Evolutionary conservation across 2,888 invertebrate genomes (phyloP), one percentile per base, ranked within the genome.

Genomic region (Standfussiana lucernea): DNA sequence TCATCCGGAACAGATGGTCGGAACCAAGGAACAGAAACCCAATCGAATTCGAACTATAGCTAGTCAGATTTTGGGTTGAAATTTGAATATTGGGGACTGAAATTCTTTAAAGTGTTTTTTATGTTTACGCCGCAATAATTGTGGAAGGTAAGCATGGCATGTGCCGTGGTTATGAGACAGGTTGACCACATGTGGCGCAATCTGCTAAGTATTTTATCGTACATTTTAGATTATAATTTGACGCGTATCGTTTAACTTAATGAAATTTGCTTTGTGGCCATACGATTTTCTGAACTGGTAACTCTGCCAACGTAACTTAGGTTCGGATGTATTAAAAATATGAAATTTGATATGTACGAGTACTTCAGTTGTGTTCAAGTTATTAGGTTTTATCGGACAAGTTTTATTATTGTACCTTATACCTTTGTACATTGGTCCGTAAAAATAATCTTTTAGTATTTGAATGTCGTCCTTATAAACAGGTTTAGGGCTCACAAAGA

Each of bases 171-270:
- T 95, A 95, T 95, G 95, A 93, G 96, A 96, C 96, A 96, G 96
- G 96, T 96, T 96, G 96, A 95, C 96, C 96, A 95, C 96, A 96
- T 96, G 95, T 95, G 96, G 95, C 86, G 93, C 95, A 95, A 95
- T 96, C 95, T 96, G 96, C 92, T 91, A 93, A 89, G 91, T 93
- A 95, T 93, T 93, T 95, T 94, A 93, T 95, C 89, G 93, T 93
- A 92, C 92, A 92, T 92, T 95, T 94, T 93, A 91, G 92, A 93
- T 94, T 93, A 93, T 92, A 93, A 93, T 94, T 92, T 94, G 94
- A 94, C 94, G 92, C 93, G 90, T 85, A 89, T 89, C 91, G 89
- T 92, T 92, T 92, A 91, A 92, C 89, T 92, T 93, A 94, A 94
- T 93, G 91, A 91, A 92, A 93, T 94, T 92, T 92, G 91, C 93